A percentile compares a stretch with the other conserved stretches of the same genome.
These are phyloP conservation scores for Phyllotis vaccarum DNA, from an alignment of 2,797 vertebrate genomes.

Conservation along the genomic window DNA sequence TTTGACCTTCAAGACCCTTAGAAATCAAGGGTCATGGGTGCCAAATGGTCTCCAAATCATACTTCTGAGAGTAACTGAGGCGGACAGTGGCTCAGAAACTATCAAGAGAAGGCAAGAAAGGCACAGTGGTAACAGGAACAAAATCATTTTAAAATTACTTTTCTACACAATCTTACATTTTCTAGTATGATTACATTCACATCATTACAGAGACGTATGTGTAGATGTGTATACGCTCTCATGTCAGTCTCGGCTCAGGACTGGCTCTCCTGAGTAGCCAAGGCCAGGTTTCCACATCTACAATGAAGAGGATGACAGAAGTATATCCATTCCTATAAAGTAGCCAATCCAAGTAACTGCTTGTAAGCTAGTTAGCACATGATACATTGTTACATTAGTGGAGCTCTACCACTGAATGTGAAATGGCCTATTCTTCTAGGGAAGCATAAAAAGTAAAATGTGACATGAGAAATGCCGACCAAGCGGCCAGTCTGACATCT, in stretches of 20 bases:
- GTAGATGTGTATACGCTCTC: background rate
- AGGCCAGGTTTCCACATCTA: background rate
- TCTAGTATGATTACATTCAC: background rate
- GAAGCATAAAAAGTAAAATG: background rate
- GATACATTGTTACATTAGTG: background rate
- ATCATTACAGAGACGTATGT: background rate
- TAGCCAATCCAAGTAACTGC: background rate
- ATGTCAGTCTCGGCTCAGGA: background rate
- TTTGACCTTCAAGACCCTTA: background rate
- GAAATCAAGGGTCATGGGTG: background rate
- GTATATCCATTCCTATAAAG: background rate
- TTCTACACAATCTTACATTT: background rate
- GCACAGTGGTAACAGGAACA: background rate
- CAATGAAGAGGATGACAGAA: background rate
- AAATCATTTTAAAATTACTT: background rate
- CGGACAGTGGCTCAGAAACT: background rate
- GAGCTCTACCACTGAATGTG: background rate
- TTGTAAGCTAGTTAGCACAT: background rate
- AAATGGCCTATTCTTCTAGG: background rate
- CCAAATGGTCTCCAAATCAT: background rate
- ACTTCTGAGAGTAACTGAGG: background rate
- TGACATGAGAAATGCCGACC: background rate
- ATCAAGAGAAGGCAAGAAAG: constrained; percentile 3
- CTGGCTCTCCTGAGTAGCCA: background rate
- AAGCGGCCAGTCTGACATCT: background rate